Conservation (phyloP, 2,797 vertebrate genomes). For the Bradypus variegatus region DNA sequence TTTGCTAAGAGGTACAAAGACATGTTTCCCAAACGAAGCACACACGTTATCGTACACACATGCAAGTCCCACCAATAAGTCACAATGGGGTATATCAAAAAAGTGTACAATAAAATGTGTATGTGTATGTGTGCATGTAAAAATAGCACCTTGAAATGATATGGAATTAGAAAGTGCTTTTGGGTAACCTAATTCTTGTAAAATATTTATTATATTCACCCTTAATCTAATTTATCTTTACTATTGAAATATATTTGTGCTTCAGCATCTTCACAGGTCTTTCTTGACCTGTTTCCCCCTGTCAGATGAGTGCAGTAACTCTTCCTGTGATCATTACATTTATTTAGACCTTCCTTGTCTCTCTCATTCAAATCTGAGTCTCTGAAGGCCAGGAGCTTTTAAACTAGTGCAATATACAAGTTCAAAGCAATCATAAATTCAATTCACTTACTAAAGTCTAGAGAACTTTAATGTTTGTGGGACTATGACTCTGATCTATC, state of each 20-base stretch:
- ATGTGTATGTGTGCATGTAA: neutral
- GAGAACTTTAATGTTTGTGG: constrained; percentile 27
- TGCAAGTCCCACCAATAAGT: neutral
- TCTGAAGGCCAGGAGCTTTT: neutral
- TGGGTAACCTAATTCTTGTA: neutral
- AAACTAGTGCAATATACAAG: neutral
- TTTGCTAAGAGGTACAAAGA: neutral
- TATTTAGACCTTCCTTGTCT: neutral
- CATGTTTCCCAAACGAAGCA: neutral
- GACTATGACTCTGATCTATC: constrained; percentile 28
- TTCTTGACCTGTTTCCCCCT: neutral
- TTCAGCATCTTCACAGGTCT: neutral
- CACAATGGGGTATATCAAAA: neutral
- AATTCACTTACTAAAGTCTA: neutral
- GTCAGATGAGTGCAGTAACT: neutral
- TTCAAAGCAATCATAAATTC: neutral
- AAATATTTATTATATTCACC: neutral
- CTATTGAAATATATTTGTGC: neutral
- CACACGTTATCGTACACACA: no score
- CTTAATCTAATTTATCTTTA: neutral
- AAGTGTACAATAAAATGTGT: neutral
- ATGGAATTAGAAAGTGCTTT: neutral
- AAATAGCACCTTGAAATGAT: neutral
- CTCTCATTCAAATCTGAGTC: neutral
- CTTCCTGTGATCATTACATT: neutral